Percentiles rank a stretch among this genome's conserved stretches.
These are phyloP conservation scores for Coregonus suidteri DNA, from an alignment of 2,797 vertebrate species.

Conservation along the genomic window DNA sequence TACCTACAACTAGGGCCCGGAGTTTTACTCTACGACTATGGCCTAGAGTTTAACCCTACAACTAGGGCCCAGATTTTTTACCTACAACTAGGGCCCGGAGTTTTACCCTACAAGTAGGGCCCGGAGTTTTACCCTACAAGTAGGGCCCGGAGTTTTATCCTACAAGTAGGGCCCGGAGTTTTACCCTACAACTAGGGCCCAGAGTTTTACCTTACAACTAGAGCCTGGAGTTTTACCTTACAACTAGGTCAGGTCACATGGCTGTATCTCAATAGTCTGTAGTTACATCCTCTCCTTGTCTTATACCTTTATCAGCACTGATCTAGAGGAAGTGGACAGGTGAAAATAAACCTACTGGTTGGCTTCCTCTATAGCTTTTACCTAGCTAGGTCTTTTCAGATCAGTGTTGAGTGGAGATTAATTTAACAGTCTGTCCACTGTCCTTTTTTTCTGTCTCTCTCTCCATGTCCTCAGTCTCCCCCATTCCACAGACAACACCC, in stretches of 20 bases:
- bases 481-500: slow-evolving; percentile 82
- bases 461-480: slow-evolving; percentile 76
- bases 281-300: neutral
- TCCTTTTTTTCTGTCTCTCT: neutral
- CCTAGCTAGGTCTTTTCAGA: neutral
- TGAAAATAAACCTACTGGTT: neutral
- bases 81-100: no score
- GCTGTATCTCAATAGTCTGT: neutral
- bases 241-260: neutral
- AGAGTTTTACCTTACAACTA: neutral
- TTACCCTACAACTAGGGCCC: neutral
- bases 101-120: no score
- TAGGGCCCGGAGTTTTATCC: no score
- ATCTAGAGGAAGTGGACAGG: neutral
- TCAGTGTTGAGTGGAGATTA: neutral
- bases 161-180: no score
- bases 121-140: no score
- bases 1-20: no score
- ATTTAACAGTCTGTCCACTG: neutral
- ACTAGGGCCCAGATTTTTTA: no score
- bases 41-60: no score
- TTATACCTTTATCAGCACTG: neutral
- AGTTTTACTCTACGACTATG: neutral
- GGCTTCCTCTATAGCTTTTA: neutral
- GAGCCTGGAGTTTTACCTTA: no score